Evolutionary conservation across 2,888 invertebrate genomes (phyloP), one percentile per base, ranked within the genome.

Genomic region (Furcula furcula): DNA sequence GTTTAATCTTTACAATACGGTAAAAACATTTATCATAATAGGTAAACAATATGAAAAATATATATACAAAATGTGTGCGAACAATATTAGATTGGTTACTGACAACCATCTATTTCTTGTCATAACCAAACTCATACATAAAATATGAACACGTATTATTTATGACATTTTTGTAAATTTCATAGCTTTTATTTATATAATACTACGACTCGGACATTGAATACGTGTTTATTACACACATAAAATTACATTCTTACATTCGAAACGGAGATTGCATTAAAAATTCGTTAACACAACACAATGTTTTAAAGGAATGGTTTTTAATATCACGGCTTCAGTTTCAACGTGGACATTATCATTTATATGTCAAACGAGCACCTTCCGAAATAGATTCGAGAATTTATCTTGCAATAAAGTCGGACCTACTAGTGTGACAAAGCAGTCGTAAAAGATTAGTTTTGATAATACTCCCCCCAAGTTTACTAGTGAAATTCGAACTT

Each of bases 341-440:
- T 65, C 58, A 58, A 65, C 55, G 52, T 43, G 55, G 40, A 56
- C 46, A 74, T 73, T 67, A 66, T 59, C 65, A 72, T 72, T 61
- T 26, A 64, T 56, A 70, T 58, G 64, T 69, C 62, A 59, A 54
- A 64, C 50, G 53, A 38, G 41, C 48, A 66, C 60, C 63, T 67
- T 53, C 66, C 63, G 63, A 63, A 68, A 64, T 60, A 57, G 57
- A 59, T 54, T 57, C 44, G 47, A 48, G 33, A 64, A 68, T 74
- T 65, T 74, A 73, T 68, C 48, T 55, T 44, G 56, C 63, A 62
- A 70, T 72, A 70, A 75, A 76, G 29, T 52, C 36, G 34, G 65
- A 67, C 67, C 66, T 56, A 68, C 74, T 68, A 62, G 62, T 54
- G 70, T 55, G 71, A 66, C 69, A 61, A 61, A 68, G 55, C 48